Conservation (phyloP, 1,140 invertebrate genomes). For the Platorchestia sp. region DNA sequence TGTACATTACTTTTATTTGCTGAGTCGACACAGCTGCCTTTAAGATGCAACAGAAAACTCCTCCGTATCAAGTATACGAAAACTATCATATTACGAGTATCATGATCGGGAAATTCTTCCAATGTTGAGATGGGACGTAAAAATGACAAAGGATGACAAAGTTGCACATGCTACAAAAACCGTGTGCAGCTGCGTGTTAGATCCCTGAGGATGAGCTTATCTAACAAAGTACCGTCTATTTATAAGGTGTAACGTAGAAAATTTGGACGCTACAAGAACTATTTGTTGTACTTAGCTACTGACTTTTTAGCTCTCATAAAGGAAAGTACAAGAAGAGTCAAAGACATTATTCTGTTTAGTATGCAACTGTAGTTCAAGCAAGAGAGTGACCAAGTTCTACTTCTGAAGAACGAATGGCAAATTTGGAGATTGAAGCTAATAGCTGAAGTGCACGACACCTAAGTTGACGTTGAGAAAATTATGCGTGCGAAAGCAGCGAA, state of each 20-base stretch:
- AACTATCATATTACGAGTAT: neutral
- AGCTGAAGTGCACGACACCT: neutral
- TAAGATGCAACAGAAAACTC: neutral
- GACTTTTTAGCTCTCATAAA: slow-evolving; percentile 1
- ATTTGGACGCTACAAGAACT: neutral
- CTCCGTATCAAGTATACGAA: neutral
- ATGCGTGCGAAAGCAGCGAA: neutral
- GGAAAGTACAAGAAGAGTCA: neutral
- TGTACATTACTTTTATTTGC: neutral
- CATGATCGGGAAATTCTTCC: neutral
- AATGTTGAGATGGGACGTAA: neutral
- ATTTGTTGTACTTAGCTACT: neutral
- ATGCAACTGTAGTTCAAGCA: neutral
- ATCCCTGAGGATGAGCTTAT: neutral
- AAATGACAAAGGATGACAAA: neutral
- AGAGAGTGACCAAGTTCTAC: neutral
- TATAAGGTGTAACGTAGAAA: neutral
- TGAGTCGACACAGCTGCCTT: neutral
- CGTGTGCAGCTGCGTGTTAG: neutral
- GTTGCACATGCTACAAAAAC: neutral
- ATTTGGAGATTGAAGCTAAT: neutral
- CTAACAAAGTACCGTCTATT: neutral
- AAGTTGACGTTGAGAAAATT: neutral
- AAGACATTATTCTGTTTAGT: slow-evolving; percentile 28
- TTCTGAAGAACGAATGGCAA: slow-evolving; percentile 5